These are phyloP conservation scores for Zapus hudsonius DNA, from an alignment of 2,113 vertebrate genomes.

Conservation along the genomic window DNA sequence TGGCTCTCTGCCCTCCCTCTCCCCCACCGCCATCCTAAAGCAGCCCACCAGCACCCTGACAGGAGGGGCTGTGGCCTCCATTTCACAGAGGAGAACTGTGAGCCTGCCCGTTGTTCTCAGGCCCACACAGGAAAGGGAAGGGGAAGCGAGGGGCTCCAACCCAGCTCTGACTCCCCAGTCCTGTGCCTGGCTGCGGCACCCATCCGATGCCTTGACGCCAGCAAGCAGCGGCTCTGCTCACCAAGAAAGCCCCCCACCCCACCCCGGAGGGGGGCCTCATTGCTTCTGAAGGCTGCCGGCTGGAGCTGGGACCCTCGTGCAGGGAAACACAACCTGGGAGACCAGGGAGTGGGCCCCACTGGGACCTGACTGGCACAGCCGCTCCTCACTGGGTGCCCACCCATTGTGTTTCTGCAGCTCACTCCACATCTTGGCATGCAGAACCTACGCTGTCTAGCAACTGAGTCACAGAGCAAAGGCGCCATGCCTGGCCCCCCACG, in stretches of 20 bases:
- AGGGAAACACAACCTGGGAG: neutral
- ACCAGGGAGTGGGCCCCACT: neutral
- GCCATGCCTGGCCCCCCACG: neutral
- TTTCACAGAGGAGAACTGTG: neutral
- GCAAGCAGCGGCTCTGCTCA: neutral
- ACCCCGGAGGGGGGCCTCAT: neutral
- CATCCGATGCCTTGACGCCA: neutral
- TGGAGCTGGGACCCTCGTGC: neutral
- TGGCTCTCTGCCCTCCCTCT: neutral
- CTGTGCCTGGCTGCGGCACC: neutral
- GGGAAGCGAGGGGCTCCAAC: neutral
- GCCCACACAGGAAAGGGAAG: neutral
- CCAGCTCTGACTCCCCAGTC: neutral
- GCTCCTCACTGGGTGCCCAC: neutral
- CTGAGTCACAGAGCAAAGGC: neutral
- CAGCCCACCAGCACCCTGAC: fast-evolving
- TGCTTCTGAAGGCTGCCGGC: constrained; percentile 31
- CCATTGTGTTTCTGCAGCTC: neutral
- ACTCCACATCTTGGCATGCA: neutral
- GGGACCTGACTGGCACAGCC: neutral
- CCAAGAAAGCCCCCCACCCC: neutral
- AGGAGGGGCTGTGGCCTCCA: neutral
- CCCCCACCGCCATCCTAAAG: no score
- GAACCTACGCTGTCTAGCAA: neutral
- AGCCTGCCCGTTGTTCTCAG: neutral